Percentiles rank a stretch among this genome's conserved stretches.
phyloP scores from a whole-genome alignment of 2,888 invertebrate species.

The Cantharis flavilabris region DNA sequence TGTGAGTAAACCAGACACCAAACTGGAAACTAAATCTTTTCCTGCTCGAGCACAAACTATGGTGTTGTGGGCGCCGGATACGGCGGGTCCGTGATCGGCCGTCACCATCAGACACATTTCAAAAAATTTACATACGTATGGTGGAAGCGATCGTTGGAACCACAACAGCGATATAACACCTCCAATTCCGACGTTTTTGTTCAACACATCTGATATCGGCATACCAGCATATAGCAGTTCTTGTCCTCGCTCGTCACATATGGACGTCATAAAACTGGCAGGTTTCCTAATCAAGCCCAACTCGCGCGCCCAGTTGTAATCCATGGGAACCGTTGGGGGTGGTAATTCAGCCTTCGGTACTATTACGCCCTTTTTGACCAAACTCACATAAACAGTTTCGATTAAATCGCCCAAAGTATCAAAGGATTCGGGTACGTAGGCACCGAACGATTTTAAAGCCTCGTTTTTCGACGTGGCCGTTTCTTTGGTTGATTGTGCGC shows the following conservation, averaged over 20 bases:
- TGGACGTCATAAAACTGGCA: slow-evolving; percentile 98
- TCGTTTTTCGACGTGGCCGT: slow-evolving; percentile 93
- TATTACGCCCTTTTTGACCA: slow-evolving; percentile 83
- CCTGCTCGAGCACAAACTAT: slow-evolving; percentile 97
- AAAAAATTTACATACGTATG: slow-evolving; percentile 94
- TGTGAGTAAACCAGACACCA: slow-evolving; percentile 92
- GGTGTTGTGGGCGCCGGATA: slow-evolving; percentile 98
- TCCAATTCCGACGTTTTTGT: slow-evolving; percentile 94
- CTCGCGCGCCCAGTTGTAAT: slow-evolving; percentile 98
- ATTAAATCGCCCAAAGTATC: slow-evolving; percentile 85
- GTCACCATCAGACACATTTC: slow-evolving; percentile 99
- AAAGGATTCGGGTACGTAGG: slow-evolving; percentile 89
- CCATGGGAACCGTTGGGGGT: slow-evolving; percentile 99
- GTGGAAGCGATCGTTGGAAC: slow-evolving; percentile 97
- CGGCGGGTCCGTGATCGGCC: slow-evolving; percentile 98
- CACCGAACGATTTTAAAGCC: slow-evolving; percentile 81
- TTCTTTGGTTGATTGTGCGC: slow-evolving; percentile 86
- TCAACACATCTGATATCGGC: slow-evolving; percentile 84
- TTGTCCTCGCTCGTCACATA: slow-evolving; percentile 98
- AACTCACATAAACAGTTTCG: slow-evolving; percentile 70
- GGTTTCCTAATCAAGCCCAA: slow-evolving; percentile 97
- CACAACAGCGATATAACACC: slow-evolving; percentile 96
- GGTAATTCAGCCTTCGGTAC: slow-evolving; percentile 89
- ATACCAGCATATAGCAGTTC: slow-evolving; percentile 90
- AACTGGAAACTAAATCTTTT: slow-evolving; percentile 94